A percentile compares a stretch with the other conserved stretches of the same genome.
These are phyloP conservation scores for Rhyzopertha dominica DNA, from an alignment of 1,140 invertebrate species.

Conservation along the genomic window DNA sequence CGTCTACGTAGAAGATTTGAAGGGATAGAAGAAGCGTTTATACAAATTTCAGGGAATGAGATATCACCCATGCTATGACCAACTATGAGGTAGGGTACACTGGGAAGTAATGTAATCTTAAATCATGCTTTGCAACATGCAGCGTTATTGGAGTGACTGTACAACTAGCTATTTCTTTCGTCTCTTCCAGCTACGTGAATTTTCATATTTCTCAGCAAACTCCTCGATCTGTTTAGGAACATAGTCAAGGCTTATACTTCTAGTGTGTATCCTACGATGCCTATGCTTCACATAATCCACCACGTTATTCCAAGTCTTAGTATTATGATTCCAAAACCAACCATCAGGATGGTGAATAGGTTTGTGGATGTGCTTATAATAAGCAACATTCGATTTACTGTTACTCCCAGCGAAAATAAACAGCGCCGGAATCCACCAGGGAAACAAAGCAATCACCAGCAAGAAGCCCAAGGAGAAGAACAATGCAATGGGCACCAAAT, in stretches of 20 bases:
- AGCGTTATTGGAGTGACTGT: too few relatives aligned
- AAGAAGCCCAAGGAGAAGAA: constrained; percentile 34
- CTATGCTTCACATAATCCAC: constrained; percentile 18
- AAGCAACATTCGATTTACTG: constrained; percentile 27
- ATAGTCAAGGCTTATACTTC: too few relatives aligned
- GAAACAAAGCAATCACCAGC: constrained; percentile 34
- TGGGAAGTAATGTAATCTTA: too few relatives aligned
- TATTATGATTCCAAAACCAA: constrained; percentile 43
- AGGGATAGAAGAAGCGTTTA: too few relatives aligned
- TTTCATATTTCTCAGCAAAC: background rate
- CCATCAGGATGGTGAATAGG: constrained; percentile 38
- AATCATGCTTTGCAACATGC: too few relatives aligned
- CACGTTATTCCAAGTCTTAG: constrained; percentile 40
- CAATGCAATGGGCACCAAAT: constrained; percentile 30
- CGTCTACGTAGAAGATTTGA: too few relatives aligned
- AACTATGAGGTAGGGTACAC: too few relatives aligned
- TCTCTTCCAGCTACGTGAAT: constrained; percentile 7
- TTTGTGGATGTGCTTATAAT: constrained; percentile 40
- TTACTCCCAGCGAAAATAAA: constrained; percentile 30
- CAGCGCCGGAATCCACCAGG: constrained; percentile 42
- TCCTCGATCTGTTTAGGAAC: too few relatives aligned
- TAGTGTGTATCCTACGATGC: too few relatives aligned
- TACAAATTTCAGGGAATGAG: too few relatives aligned
- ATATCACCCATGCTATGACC: too few relatives aligned
- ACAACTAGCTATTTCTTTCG: constrained; percentile 5